Evolutionary conservation across 2,888 invertebrate genomes (phyloP).

Genomic region (Dichetophora obliterata): DNA sequence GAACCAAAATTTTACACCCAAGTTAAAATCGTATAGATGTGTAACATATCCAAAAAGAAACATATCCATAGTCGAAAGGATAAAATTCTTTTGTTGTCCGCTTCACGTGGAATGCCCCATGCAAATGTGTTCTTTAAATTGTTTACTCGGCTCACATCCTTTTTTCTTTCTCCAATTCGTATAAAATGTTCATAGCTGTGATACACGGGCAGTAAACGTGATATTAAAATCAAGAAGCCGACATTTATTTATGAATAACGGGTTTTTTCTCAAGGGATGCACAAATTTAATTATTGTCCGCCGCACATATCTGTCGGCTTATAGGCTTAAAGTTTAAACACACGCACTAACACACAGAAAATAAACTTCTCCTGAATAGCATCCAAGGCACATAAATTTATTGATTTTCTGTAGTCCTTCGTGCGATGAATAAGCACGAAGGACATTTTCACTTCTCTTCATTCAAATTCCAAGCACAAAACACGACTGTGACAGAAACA

Average conservation of each 20-base stretch:
- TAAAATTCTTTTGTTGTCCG: too few relatives aligned
- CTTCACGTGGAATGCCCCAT: too few relatives aligned
- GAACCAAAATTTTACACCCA: too few relatives aligned
- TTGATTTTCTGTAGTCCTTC: slow-evolving; percentile 18
- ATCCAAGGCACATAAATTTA: slow-evolving; percentile 23
- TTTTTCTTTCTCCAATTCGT: too few relatives aligned
- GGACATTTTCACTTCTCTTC: slow-evolving; percentile 26
- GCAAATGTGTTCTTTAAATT: too few relatives aligned
- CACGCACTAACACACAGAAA: background rate
- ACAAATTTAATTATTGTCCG: background rate
- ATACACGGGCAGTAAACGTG: background rate
- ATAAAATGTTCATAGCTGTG: too few relatives aligned
- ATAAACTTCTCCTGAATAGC: background rate
- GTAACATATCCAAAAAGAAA: too few relatives aligned
- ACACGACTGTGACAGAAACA: background rate
- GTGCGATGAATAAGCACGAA: slow-evolving; percentile 3
- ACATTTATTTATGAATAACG: background rate
- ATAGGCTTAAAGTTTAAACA: background rate
- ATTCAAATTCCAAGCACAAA: slow-evolving; percentile 16
- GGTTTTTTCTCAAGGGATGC: background rate
- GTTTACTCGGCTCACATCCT: too few relatives aligned
- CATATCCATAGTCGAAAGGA: too few relatives aligned
- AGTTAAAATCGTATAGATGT: too few relatives aligned
- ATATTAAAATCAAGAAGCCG: background rate
- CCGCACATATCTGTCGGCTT: background rate